phyloP scores from a whole-genome alignment of 2,113 vertebrate genomes.

The Vombatus ursinus region DNA sequence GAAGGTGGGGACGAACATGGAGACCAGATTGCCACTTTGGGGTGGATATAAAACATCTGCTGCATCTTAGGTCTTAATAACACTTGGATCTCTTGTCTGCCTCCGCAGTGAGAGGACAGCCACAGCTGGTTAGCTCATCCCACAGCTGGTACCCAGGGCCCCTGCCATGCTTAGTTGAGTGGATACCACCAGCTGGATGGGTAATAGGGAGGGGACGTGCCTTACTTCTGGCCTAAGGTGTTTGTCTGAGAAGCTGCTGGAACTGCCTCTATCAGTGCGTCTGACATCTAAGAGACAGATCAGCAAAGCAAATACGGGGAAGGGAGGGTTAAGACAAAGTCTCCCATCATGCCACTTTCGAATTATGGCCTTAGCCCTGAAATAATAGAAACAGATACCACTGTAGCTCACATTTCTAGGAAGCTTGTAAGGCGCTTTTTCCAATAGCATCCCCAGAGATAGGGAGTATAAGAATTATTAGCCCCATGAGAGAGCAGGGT shows the following conservation, averaged over 20 bases:
- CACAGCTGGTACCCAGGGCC: constrained; percentile 18
- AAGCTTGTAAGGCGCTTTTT: background rate
- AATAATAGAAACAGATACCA: background rate
- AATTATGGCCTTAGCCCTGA: background rate
- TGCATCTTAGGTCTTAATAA: constrained; percentile 40
- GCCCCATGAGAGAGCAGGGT: background rate
- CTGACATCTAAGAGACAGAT: background rate
- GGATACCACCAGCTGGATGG: background rate
- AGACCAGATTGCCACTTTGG: constrained; percentile 37
- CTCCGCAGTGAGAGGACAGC: constrained; percentile 14
- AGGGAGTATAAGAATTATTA: background rate
- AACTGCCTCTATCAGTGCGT: background rate
- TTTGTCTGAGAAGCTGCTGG: background rate
- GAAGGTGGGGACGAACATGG: constrained; percentile 44
- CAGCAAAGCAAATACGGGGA: background rate
- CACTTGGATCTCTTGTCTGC: background rate
- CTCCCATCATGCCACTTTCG: constrained; percentile 49
- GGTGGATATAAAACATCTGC: constrained; percentile 67
- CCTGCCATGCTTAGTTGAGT: constrained; percentile 41
- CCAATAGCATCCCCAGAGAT: background rate
- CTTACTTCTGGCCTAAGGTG: background rate
- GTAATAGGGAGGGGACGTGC: background rate
- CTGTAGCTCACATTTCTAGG: background rate
- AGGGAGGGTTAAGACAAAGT: background rate
- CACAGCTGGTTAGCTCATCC: background rate